Conservation (phyloP, 2,888 invertebrate genomes). For the Cyrtodaria siliqua region DNA sequence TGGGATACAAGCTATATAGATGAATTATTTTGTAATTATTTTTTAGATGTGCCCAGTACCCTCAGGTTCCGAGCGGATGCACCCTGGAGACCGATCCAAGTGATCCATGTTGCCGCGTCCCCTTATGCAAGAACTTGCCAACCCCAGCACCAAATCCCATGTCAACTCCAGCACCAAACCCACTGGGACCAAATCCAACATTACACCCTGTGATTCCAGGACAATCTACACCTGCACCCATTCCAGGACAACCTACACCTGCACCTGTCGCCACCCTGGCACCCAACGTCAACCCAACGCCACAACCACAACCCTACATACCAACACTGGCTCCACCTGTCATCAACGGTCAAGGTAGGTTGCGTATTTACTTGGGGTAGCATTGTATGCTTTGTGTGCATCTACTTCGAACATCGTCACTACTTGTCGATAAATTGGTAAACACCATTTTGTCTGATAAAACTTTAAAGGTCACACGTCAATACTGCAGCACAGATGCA, state of each 20-base stretch:
- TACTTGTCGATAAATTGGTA: not conserved
- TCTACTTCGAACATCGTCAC: not conserved
- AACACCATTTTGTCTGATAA: no score
- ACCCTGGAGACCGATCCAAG: constrained; percentile 69
- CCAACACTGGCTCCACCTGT: constrained; percentile 67
- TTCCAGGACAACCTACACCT: constrained; percentile 9
- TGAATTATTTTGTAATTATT: no score
- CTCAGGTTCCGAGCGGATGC: constrained; percentile 66
- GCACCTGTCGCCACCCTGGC: constrained; percentile 41
- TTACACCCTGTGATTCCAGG: no score
- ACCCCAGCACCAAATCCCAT: constrained; percentile 54
- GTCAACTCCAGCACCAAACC: constrained; percentile 28
- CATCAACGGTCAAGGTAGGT: constrained; percentile 67
- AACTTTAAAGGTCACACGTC: no score
- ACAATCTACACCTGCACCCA: constrained; percentile 18
- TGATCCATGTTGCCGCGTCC: constrained; percentile 74
- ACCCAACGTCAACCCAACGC: constrained; percentile 37
- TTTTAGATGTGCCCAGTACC: constrained; percentile 68
- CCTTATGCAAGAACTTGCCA: constrained; percentile 64
- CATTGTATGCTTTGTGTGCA: not conserved
- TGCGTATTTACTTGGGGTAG: no score
- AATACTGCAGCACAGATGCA: no score
- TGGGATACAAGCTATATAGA: no score
- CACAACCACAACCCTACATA: constrained; percentile 18
- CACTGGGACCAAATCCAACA: constrained; percentile 14